Percentiles rank a stretch among this genome's conserved stretches.
These are phyloP conservation scores for Sesia apiformis DNA, from an alignment of 2,888 invertebrate species.

Conservation along the genomic window DNA sequence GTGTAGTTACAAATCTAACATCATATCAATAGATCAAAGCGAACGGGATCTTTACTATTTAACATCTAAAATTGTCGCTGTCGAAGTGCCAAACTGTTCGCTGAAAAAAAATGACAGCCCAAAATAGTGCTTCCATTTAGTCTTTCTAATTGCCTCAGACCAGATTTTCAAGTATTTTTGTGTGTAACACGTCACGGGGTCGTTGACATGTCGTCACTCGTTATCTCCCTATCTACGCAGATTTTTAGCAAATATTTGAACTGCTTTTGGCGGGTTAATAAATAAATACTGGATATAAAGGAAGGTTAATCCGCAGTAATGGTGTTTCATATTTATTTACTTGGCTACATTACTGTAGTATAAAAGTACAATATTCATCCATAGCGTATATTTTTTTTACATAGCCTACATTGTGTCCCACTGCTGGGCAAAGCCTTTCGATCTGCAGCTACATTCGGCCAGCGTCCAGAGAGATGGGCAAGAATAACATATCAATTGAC, in stretches of 20 bases:
- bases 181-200: constrained; percentile 22
- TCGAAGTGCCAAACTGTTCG: constrained; percentile 37
- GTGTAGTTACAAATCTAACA: not conserved
- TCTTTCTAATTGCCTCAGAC: constrained; percentile 23
- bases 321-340: too few relatives aligned
- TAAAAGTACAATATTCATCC: too few relatives aligned
- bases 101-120: constrained; percentile 36
- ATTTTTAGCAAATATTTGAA: not conserved
- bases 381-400: too few relatives aligned
- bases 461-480: too few relatives aligned
- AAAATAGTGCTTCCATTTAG: constrained; percentile 26
- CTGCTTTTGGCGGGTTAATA: not conserved
- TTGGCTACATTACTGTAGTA: too few relatives aligned
- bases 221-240: not conserved
- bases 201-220: constrained; percentile 16
- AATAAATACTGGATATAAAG: constrained; percentile 6
- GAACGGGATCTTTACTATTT: constrained; percentile 2
- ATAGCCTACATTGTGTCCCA: too few relatives aligned
- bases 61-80: not conserved
- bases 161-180: not conserved
- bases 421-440: too few relatives aligned
- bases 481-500: too few relatives aligned
- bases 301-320: not conserved
- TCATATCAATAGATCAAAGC: constrained; percentile 15
- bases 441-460: too few relatives aligned